These are phyloP conservation scores for Meganola albula DNA, from an alignment of 2,888 invertebrate species.

Conservation along the genomic window DNA sequence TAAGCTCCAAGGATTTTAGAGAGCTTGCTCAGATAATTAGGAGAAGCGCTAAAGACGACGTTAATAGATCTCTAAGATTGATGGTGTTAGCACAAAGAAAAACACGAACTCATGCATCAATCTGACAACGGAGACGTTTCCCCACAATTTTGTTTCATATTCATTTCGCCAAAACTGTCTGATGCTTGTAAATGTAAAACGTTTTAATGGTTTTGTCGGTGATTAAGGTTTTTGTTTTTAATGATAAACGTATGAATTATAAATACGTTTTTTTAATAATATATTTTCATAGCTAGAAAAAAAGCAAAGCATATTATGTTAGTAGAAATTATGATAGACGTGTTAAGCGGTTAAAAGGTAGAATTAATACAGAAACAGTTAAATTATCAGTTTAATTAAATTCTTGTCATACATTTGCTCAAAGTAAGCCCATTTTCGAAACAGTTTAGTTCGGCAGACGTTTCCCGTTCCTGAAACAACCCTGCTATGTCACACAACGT, in stretches of 20 bases:
- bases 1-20: slow-evolving; percentile 39
- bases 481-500: neutral
- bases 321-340: too few species aligned
- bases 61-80: slow-evolving; percentile 65
- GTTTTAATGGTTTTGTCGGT: too few species aligned
- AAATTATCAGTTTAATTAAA: too few species aligned
- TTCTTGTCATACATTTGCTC: too few species aligned
- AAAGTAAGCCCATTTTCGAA: neutral
- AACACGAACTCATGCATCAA: slow-evolving; percentile 62
- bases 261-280: too few species aligned
- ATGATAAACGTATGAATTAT: too few species aligned
- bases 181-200: slow-evolving; percentile 9
- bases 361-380: too few species aligned
- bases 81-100: slow-evolving; percentile 56
- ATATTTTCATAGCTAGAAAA: too few species aligned
- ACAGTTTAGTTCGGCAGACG: neutral
- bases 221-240: too few species aligned
- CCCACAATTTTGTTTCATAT: slow-evolving; percentile 26
- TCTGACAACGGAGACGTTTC: slow-evolving; percentile 46
- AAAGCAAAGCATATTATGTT: too few species aligned
- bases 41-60: slow-evolving; percentile 57
- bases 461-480: neutral
- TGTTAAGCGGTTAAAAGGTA: too few species aligned
- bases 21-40: slow-evolving; percentile 58
- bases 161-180: slow-evolving; percentile 21